Conservation (phyloP, 2,888 invertebrate genomes). For the Noctua janthe region DNA sequence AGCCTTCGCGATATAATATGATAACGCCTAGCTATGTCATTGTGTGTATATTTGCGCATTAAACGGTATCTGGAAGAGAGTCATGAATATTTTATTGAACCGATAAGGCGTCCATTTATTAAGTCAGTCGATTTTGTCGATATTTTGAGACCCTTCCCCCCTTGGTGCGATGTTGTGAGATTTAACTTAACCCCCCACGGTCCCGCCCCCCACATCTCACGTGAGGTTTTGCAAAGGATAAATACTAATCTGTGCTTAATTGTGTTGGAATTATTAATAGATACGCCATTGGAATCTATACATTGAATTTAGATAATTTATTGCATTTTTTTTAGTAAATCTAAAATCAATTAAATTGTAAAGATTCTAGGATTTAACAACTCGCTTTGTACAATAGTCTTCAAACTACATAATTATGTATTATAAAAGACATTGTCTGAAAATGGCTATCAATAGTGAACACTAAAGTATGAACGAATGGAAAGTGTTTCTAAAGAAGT, state of each 20-base stretch:
- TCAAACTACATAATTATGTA: neutral
- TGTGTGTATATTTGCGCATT: conserved; percentile 13
- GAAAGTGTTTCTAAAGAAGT: neutral
- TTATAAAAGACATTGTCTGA: neutral
- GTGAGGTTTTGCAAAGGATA: no score
- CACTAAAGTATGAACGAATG: neutral
- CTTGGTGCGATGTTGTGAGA: no score
- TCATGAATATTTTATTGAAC: conserved; percentile 1
- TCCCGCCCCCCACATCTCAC: no score
- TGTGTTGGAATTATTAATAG: neutral
- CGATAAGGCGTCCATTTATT: neutral
- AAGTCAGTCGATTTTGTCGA: neutral
- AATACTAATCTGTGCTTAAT: no score
- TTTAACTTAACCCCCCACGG: no score
- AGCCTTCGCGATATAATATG: conserved; percentile 12
- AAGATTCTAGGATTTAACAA: neutral
- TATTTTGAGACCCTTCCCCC: neutral
- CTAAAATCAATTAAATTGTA: conserved; percentile 3
- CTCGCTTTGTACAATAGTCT: neutral
- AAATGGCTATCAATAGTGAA: no score
- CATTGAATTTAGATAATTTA: neutral
- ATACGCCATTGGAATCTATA: neutral
- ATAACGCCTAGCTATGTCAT: conserved; percentile 20
- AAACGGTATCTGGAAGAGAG: neutral
- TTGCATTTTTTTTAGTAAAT: neutral